phyloP scores from a whole-genome alignment of 2,113 vertebrate genomes.

The Indicator indicator region DNA sequence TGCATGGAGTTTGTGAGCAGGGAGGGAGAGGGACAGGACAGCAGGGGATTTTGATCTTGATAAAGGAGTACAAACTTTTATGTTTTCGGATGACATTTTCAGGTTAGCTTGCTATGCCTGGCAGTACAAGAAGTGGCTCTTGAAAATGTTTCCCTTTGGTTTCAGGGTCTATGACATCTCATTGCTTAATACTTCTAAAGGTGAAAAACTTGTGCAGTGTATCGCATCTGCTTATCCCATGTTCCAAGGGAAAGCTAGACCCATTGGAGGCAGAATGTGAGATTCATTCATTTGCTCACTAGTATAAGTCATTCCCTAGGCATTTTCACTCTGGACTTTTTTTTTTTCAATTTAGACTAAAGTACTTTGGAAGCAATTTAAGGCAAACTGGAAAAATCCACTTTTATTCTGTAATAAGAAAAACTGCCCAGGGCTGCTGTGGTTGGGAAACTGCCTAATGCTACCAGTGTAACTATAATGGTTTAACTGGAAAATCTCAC shows the following conservation, averaged over 20 bases:
- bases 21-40: not conserved
- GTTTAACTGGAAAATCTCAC: slow-evolving; percentile 30
- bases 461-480: not conserved
- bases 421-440: not conserved
- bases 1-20: not conserved
- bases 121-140: not conserved
- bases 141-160: not conserved
- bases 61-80: not conserved
- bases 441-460: not conserved
- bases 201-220: not conserved
- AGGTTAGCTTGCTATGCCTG: not conserved
- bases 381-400: slow-evolving; percentile 12
- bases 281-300: not conserved
- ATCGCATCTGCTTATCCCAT: not conserved
- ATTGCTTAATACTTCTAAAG: not conserved
- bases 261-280: not conserved
- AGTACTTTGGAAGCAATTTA: slow-evolving; percentile 30
- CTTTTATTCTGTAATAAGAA: not conserved
- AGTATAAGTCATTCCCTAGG: not conserved
- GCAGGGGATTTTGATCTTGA: not conserved
- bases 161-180: not conserved
- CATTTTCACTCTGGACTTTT: slow-evolving; percentile 7
- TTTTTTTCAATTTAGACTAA: not conserved
- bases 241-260: not conserved
- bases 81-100: not conserved